Evolutionary conservation across 2,797 vertebrate species (phyloP), one percentile per base, ranked within the genome.

Genomic region (Acanthis flammea): DNA sequence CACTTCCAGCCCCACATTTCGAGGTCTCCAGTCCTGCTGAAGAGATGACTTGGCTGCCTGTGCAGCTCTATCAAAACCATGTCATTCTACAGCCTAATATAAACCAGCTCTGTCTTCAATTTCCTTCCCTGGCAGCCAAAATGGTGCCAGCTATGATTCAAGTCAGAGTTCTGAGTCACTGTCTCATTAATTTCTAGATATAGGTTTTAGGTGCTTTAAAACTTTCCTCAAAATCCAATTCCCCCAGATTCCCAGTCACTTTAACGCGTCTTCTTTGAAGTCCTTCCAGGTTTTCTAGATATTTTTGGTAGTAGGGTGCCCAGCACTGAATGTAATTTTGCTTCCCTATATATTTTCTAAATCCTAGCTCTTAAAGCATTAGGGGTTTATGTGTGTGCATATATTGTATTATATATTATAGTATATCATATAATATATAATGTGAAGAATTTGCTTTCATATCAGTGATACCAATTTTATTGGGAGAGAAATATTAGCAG

Each of bases 401-500:
- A 74, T 86, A 95, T 73, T 88, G 72, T 75, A 83, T 63, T 75
- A 87, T 65, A 39, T 60, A 86, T 75, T 88, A 58, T n/a, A 79
- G 31, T 71, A 44, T 71, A 87, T 87, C 10, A 60, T 71, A 33
- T 80, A 84, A 53, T 93, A 82, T 35, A 83, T 86, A 65, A 81
- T 61, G 61, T 60, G 54, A 94, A 94, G 73, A 83, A 77, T 90
- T 96, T 93, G 41, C 72, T 58, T 94, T 88, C 83, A 35, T 84
- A 86, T 88, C 84, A 89, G 50, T 70, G 62, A 92, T 88, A 76
- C 13, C n/a, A 47, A 67, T 86, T 95, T 96, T 96, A 94, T 88
- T 92, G 90, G 80, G 83, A 91, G 80, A 90, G 51, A 96, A 96
- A 91, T 86, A 95, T 86, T 85, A 96, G 62, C 66, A 81, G 77